Evolutionary conservation across 1,140 invertebrate genomes (phyloP).

Genomic region (Panagrolaimus sp.): DNA sequence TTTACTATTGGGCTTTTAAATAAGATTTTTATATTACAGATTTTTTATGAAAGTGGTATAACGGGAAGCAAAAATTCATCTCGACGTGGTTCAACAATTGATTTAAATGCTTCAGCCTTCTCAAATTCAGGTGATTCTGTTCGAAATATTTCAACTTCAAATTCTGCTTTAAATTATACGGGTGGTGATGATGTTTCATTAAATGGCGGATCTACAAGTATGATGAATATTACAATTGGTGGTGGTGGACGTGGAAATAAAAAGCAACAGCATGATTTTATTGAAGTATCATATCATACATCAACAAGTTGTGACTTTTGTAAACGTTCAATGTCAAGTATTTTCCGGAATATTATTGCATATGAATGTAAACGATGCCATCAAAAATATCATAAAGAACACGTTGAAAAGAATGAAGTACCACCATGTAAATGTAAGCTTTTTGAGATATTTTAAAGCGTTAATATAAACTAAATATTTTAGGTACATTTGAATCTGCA

Average conservation of each 20-base stretch:
- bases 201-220: neutral
- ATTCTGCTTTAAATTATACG: neutral
- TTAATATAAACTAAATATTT: neutral
- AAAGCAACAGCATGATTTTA: conserved; percentile 72
- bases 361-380: conserved; percentile 67
- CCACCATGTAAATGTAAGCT: conserved; percentile 27
- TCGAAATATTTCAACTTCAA: conserved; percentile 7
- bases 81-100: neutral
- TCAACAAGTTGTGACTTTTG: conserved; percentile 94
- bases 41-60: neutral
- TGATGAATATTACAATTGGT: neutral
- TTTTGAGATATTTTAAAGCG: neutral
- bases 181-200: conserved; percentile 7
- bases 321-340: conserved; percentile 88
- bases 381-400: conserved; percentile 17
- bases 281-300: conserved; percentile 92
- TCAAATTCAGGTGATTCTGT: conserved; percentile 13
- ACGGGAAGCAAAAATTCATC: conserved; percentile 10
- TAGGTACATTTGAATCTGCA: conserved; percentile 7
- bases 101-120: conserved; percentile 11
- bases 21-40: too few relatives aligned
- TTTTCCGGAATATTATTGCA: conserved; percentile 88
- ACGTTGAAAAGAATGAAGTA: conserved; percentile 22
- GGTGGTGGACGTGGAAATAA: neutral
- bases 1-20: too few relatives aligned